phyloP scores from a whole-genome alignment of 2,888 invertebrate genomes.

The Nysson spinosus region DNA sequence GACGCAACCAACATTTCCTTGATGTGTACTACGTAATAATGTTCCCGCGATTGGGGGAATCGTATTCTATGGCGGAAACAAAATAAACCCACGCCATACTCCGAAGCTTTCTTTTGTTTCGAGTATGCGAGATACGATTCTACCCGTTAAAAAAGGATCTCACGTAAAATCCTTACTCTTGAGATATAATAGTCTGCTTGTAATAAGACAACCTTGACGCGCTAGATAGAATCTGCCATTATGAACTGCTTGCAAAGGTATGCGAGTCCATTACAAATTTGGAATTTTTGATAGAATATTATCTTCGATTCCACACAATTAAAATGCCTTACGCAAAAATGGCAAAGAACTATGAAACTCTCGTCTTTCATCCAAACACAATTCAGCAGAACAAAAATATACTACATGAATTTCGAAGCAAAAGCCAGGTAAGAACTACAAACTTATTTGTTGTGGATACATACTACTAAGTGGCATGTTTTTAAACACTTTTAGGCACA shows the following conservation, averaged over 20 bases:
- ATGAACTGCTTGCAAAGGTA: neutral
- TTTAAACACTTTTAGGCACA: slow-evolving; percentile 53
- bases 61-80: neutral
- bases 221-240: neutral
- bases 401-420: slow-evolving; percentile 52
- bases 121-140: no score
- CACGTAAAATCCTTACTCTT: no score
- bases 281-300: no score
- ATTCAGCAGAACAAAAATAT: slow-evolving; percentile 58
- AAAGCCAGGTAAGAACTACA: slow-evolving; percentile 53
- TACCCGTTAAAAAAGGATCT: no score
- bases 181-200: no score
- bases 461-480: neutral
- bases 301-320: no score
- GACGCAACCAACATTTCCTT: no score
- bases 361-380: slow-evolving; percentile 53
- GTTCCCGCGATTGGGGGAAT: slow-evolving; percentile 8
- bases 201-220: no score
- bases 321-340: slow-evolving; percentile 61
- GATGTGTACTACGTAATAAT: slow-evolving; percentile 16
- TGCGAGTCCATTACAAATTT: neutral
- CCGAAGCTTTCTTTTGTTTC: slow-evolving; percentile 21
- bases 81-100: slow-evolving; percentile 43
- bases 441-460: neutral
- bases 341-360: slow-evolving; percentile 53